Percentiles rank a stretch among this genome's conserved stretches.
Conservation (phyloP, 35 echinoderm and acorn worm genomes). For the Anneissia japonica region DNA sequence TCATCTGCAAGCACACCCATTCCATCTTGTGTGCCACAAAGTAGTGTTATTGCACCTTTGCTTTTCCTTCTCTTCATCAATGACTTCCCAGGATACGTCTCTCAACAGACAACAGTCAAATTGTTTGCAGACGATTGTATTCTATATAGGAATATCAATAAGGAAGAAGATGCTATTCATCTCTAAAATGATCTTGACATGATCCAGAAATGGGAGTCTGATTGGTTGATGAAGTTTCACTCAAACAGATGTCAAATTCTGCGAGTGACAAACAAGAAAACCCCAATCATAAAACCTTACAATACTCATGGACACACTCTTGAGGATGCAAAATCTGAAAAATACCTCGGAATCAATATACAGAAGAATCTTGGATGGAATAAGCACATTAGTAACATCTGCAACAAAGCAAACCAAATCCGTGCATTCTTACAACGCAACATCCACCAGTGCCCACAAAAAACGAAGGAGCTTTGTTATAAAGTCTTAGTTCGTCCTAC, state of each 20-base stretch:
- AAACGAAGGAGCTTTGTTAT: neutral
- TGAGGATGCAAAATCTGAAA: neutral
- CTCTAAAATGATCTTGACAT: neutral
- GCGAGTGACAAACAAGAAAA: neutral
- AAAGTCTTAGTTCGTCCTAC: neutral
- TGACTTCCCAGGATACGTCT: neutral
- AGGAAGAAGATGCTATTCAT: neutral
- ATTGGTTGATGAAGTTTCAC: conserved; percentile 1
- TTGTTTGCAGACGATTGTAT: neutral
- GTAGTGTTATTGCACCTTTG: neutral
- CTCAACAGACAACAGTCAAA: neutral
- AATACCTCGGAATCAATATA: no score
- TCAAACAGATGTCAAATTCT: neutral
- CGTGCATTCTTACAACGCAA: conserved; percentile 14
- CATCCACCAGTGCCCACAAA: conserved; percentile 2
- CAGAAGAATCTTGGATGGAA: no score
- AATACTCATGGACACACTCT: neutral
- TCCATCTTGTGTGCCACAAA: neutral
- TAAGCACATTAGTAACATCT: no score
- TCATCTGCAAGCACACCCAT: neutral
- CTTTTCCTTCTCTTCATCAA: neutral
- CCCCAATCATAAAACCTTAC: neutral
- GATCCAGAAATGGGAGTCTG: neutral
- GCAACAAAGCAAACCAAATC: conserved; percentile 9
- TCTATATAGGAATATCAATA: neutral